Evolutionary conservation across 2,888 invertebrate genomes (phyloP), one percentile per base, ranked within the genome.

Genomic region (Eilema sororculum): DNA sequence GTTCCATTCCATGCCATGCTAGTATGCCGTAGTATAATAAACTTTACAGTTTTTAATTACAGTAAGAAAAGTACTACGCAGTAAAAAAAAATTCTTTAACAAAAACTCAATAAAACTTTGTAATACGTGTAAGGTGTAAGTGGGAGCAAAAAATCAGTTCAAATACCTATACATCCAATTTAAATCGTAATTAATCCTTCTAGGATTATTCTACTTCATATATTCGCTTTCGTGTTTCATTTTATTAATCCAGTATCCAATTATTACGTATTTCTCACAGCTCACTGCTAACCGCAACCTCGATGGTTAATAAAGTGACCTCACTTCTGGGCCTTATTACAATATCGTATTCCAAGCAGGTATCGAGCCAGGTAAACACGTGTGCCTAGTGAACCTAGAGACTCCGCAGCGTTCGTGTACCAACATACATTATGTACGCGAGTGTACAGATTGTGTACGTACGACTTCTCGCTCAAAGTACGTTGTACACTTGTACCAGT

Each of bases 211-310:
- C 3, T 2, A n/a, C 9, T 24, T 28, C 5, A 28, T 46, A 46
- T 64, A 52, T 64, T 46, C n/a, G 9, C 5, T 64, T 64, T 46
- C 63, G 57, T 66, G 68, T 61, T 61, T 13, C 59, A 9, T 52
- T 61, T 69, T 67, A 74, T 81, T 71, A 79, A 65, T 64, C 28
- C 69, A 65, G 33, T 69, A 56, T 63, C 33, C 73, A 65, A 72
- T 61, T 72, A 61, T 30, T 30, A n/a, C 9, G 62, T 52, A 63
- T 58, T 37, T 69, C 63, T 65, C 67, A 71, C 67, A 72, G 69
- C 61, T 79, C 68, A 79, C 75, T 77, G 60, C 64, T 60, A 72
- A 81, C 79, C 82, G 68, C 75, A 79, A 74, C 71, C 65, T 61
- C 62, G 57, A 63, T 64, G 46, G 60, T 24, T 63, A 65, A 30